Base-by-base conservation (phyloP, 2,797 vertebrate genomes). In the Sibirionetta formosa region DNA sequence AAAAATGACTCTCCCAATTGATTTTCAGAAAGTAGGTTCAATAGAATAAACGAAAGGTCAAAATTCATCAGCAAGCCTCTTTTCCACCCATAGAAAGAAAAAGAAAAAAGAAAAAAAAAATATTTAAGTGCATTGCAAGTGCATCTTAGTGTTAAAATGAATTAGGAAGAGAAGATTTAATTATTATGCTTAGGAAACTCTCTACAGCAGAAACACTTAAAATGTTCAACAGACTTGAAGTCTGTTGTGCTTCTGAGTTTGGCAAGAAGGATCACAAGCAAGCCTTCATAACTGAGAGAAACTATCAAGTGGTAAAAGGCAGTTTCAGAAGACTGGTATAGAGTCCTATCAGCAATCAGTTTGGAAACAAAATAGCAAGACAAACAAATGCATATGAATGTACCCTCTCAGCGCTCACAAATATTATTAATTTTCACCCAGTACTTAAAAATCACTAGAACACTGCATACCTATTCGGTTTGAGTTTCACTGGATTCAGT, bases 401-500 rank as follows among this genome's bases (percentile, higher is more conserved):
- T 68, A 60, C 7, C 27, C 26, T 18, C 24, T 44, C 5, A 17
- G 14, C 6, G 33, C 33, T 58, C 31, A 80, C 5, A 79, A 79
- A 71, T 61, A 44, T 7, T n/a, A 68, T 5, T 35, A 2, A 6
- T 36, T 70, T 50, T 46, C 35, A 54, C 13, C 19, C 70, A 22
- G 31, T 65, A 51, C 7, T 77, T 66, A 1, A 51, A 87, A 81
- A 4, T 26, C 26, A 53, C 9, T 14, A 42, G 22, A 87, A 82
- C 11, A 22, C 9, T 91, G 85, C 96, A 31, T 79, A 99, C 99
- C 99, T 99, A 97, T 98, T 98, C 70, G 98, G 98, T 95, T 99
- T 99, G 93, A 99, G 98, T 35, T 98, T 98, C 93, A 98, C 97
- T 1, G 96, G 95, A 31, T 97, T 97, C 19, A 97, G 98, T 85